These are phyloP conservation scores for Hippocampus guttulatus DNA, from an alignment of 2,113 vertebrate genomes.

Conservation along the genomic window DNA sequence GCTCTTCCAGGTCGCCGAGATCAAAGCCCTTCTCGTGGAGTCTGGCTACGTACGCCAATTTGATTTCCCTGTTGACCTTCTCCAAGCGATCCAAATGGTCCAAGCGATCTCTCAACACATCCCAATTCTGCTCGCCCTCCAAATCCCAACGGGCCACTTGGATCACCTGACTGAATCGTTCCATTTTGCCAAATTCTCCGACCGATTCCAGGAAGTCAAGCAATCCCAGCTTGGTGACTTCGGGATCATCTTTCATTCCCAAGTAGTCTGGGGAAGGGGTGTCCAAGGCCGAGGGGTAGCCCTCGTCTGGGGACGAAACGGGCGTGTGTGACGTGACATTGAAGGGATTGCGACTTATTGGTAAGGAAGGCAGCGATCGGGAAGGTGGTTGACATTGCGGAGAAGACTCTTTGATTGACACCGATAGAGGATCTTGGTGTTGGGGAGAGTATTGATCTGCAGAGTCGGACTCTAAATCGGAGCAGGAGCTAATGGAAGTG, in stretches of 20 bases:
- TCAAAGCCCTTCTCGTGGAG: constrained; percentile 70
- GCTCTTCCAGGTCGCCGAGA: constrained; percentile 63
- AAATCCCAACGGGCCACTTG: constrained; percentile 73
- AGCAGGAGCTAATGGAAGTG: constrained; percentile 92
- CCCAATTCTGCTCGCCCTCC: constrained; percentile 67
- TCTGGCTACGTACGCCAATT: constrained; percentile 62
- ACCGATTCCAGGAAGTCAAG: constrained; percentile 75
- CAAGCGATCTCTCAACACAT: constrained; percentile 66
- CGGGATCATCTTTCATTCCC: constrained; percentile 61
- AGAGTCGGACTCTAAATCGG: constrained; percentile 86
- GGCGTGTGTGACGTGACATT: constrained; percentile 41
- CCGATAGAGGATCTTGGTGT: constrained; percentile 69
- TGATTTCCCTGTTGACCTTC: constrained; percentile 73
- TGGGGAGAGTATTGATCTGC: constrained; percentile 74
- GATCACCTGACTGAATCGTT: constrained; percentile 74
- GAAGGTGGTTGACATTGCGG: constrained; percentile 47
- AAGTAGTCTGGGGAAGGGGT: constrained; percentile 69
- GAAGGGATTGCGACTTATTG: constrained; percentile 44
- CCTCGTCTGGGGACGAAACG: constrained; percentile 72
- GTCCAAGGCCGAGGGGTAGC: constrained; percentile 71
- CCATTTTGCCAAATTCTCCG: constrained; percentile 75
- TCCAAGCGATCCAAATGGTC: constrained; percentile 74
- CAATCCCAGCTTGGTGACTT: constrained; percentile 62
- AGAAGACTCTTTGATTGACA: constrained; percentile 56
- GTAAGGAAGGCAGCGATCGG: constrained; percentile 61